Percentiles rank a stretch among this genome's conserved stretches.
These are phyloP conservation scores for Panagrolaimus sp. DNA, from an alignment of 1,140 invertebrate species.

Conservation along the genomic window DNA sequence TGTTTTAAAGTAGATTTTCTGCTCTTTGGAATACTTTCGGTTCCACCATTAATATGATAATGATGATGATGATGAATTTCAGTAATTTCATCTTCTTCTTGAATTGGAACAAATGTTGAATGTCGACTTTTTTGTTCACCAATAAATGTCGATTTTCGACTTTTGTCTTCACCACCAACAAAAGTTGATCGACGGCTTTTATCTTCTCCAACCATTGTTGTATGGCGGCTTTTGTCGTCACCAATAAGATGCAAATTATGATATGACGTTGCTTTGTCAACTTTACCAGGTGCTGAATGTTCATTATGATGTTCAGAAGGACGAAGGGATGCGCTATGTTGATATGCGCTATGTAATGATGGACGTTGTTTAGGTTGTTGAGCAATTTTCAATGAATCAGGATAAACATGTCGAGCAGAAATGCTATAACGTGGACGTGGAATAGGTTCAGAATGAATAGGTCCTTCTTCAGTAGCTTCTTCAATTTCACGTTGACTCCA, in stretches of 20 bases:
- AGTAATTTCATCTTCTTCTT: too few species aligned
- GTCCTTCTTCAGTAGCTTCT: background rate
- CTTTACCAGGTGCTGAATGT: background rate
- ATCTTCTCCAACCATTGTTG: too few species aligned
- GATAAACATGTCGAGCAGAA: background rate
- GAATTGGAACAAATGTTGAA: too few species aligned
- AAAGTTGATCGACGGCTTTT: too few species aligned
- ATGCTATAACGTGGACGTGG: background rate
- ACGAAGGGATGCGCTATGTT: background rate
- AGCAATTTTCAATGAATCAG: background rate
- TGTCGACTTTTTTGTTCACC: too few species aligned
- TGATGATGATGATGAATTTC: too few species aligned
- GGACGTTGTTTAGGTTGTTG: background rate
- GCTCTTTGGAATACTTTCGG: too few species aligned
- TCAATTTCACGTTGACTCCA: background rate
- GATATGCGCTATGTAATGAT: background rate
- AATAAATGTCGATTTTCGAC: too few species aligned
- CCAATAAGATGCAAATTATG: background rate
- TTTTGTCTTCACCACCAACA: too few species aligned
- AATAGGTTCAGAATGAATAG: background rate
- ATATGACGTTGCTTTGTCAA: conserved; percentile 7
- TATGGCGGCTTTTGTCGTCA: background rate
- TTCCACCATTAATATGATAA: too few species aligned
- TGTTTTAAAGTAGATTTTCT: too few species aligned
- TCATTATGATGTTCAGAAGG: background rate